Evolutionary conservation across 2,113 vertebrate species (phyloP).

Genomic region (Physeter macrocephalus): DNA sequence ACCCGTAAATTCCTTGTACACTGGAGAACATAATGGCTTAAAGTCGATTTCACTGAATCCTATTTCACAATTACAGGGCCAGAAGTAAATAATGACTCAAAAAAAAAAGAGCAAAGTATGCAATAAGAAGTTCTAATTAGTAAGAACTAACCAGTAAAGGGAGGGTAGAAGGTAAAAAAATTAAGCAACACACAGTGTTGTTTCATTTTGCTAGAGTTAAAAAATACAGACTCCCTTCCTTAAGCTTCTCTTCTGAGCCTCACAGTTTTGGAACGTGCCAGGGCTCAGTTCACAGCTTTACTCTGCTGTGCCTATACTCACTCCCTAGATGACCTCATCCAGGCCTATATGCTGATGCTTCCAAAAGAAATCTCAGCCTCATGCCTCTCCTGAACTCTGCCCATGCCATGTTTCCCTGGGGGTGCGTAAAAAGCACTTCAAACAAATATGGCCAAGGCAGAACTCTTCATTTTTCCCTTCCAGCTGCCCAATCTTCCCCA

Average conservation of each 20-base stretch:
- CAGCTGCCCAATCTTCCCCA: background rate
- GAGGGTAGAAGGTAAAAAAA: background rate
- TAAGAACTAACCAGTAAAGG: background rate
- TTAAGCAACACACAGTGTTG: background rate
- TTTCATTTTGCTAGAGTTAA: background rate
- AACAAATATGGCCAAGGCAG: background rate
- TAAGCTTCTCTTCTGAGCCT: background rate
- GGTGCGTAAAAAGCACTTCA: background rate
- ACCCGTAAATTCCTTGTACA: background rate
- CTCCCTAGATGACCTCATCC: background rate
- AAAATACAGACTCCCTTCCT: background rate
- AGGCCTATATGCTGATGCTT: background rate
- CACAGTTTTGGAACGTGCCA: background rate
- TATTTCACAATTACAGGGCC: background rate
- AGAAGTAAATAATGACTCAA: background rate
- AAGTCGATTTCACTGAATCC: background rate
- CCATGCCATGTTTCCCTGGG: background rate
- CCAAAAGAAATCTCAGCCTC: background rate
- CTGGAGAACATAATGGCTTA: background rate
- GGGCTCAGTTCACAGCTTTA: background rate
- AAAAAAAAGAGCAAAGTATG: background rate
- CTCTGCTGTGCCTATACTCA: background rate
- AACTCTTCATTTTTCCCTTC: background rate
- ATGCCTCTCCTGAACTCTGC: background rate
- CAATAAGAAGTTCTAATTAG: background rate